Percentiles rank a stretch among this genome's conserved stretches.
Evolutionary conservation across 2,113 vertebrate species (phyloP).

Genomic region (Amphilophus citrinellus): DNA sequence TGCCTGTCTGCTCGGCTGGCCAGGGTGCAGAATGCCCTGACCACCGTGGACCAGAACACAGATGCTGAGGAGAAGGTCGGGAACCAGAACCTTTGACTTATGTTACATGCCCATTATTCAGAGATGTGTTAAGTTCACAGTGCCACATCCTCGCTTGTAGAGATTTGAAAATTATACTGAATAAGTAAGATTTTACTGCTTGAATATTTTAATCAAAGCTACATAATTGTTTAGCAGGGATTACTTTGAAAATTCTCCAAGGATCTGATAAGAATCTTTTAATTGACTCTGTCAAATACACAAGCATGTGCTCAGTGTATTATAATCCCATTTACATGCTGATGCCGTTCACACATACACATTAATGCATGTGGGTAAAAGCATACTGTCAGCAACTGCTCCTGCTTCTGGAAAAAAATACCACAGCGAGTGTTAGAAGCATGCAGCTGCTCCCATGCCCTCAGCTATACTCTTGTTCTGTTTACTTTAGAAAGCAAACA

Average conservation of each 20-base stretch:
- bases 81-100: background rate
- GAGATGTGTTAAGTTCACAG: background rate
- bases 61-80: conserved; percentile 92
- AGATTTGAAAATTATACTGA: background rate
- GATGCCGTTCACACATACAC: conserved; percentile 33
- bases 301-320: background rate
- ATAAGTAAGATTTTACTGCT: background rate
- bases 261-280: background rate
- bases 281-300: conserved; percentile 3
- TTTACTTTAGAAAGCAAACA: conserved; percentile 74
- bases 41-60: conserved; percentile 75
- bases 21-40: conserved; percentile 89
- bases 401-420: background rate
- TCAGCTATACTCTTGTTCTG: conserved; percentile 35
- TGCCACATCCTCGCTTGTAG: too few species aligned
- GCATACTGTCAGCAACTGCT: background rate
- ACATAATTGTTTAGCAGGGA: background rate
- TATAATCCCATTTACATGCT: background rate
- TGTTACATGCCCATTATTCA: background rate
- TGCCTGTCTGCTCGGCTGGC: conserved; percentile 91
- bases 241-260: background rate
- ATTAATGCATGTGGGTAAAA: background rate
- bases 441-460: conserved; percentile 36
- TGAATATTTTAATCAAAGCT: background rate
- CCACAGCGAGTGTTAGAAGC: background rate